phyloP scores from a whole-genome alignment of 2,113 vertebrate species.

The Electrona antarctica region DNA sequence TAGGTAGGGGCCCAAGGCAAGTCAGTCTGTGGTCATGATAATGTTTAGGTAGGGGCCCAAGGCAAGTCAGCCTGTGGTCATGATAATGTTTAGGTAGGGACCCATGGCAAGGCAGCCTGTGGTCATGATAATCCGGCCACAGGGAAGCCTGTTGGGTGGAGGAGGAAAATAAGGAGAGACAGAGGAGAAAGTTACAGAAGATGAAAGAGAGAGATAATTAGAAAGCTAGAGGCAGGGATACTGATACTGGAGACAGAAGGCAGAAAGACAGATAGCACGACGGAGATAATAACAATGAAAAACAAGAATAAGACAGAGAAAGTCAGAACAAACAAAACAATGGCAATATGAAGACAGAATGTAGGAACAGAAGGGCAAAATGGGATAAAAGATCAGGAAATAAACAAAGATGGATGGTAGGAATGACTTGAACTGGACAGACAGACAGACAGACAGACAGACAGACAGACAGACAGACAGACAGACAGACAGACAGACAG shows the following conservation, averaged over 20 bases:
- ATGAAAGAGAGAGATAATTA: slow-evolving; percentile 59
- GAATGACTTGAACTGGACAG: neutral
- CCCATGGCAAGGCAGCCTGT: too few species aligned
- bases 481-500: slow-evolving; percentile 22
- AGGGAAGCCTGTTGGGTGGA: slow-evolving; percentile 14
- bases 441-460: neutral
- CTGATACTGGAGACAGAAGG: slow-evolving; percentile 6
- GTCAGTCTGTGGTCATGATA: too few species aligned
- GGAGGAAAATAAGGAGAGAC: slow-evolving; percentile 26
- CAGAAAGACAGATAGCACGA: slow-evolving; percentile 11
- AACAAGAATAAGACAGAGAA: slow-evolving; percentile 14
- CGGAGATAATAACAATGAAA: slow-evolving; percentile 15
- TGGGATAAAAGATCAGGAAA: neutral
- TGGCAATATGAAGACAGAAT: neutral
- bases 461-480: slow-evolving; percentile 41
- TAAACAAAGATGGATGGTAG: neutral
- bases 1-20: too few species aligned
- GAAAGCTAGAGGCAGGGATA: slow-evolving; percentile 11
- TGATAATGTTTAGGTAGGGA: too few species aligned
- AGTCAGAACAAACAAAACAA: neutral
- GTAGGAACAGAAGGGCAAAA: neutral
- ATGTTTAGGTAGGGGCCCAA: too few species aligned
- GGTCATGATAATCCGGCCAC: neutral
- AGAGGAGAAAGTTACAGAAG: slow-evolving; percentile 35
- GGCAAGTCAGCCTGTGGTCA: too few species aligned